A percentile compares a stretch with the other conserved stretches of the same genome.
Conservation (phyloP, 2,113 vertebrate genomes). For the Chascanopsetta lugubris region DNA sequence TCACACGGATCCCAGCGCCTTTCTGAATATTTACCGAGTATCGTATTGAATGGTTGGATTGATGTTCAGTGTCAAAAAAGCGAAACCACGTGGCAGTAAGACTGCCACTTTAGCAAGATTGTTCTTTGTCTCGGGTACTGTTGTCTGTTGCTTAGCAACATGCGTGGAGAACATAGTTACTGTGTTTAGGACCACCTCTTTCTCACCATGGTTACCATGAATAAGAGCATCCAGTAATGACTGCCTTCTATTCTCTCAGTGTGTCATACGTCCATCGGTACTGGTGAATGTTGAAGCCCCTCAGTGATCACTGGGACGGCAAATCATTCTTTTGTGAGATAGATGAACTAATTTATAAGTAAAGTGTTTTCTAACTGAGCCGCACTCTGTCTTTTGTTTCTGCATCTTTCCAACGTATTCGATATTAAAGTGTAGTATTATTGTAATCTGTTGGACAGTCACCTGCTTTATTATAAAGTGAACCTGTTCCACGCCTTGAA, state of each 20-base stretch:
- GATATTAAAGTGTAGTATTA: too few species aligned
- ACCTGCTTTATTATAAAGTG: too few species aligned
- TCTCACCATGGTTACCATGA: slow-evolving; percentile 60
- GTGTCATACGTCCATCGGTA: slow-evolving; percentile 63
- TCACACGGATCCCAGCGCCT: slow-evolving; percentile 47
- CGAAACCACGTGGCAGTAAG: slow-evolving; percentile 53
- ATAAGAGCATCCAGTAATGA: slow-evolving; percentile 53
- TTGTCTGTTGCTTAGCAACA: slow-evolving; percentile 75
- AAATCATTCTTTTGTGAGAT: slow-evolving; percentile 71
- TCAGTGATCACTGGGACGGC: slow-evolving; percentile 49
- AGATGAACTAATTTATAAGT: slow-evolving; percentile 75
- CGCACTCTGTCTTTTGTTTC: slow-evolving; percentile 32
- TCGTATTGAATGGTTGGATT: slow-evolving; percentile 73
- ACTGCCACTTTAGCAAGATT: slow-evolving; percentile 58
- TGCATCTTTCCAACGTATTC: not conserved
- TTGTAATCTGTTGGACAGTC: too few species aligned
- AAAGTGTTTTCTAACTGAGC: slow-evolving; percentile 75
- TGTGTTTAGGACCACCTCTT: slow-evolving; percentile 60
- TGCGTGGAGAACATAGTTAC: slow-evolving; percentile 60
- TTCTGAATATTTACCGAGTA: slow-evolving; percentile 73
- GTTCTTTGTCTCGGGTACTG: slow-evolving; percentile 62
- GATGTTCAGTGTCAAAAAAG: slow-evolving; percentile 73
- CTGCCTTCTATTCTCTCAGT: slow-evolving; percentile 64
- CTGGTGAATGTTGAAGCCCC: slow-evolving; percentile 66
- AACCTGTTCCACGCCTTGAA: too few species aligned